These are phyloP conservation scores for Osmerus mordax DNA, from an alignment of 2,113 vertebrate species.

Conservation along the genomic window DNA sequence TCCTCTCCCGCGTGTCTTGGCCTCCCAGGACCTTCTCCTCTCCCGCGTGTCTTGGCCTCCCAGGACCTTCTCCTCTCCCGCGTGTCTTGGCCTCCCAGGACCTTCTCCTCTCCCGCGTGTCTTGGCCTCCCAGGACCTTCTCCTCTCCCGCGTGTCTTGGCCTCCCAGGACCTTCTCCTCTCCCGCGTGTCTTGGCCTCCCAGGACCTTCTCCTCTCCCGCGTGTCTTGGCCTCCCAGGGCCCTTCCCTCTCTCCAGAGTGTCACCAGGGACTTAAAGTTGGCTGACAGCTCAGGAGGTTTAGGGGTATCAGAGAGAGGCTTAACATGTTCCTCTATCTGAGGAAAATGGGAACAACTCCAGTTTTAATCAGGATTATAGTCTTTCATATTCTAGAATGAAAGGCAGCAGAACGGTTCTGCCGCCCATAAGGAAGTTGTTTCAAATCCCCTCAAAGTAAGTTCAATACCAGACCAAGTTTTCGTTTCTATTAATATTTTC, in stretches of 20 bases:
- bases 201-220: not conserved
- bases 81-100: too few species aligned
- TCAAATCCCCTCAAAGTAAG: not conserved
- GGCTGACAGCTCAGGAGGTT: slow-evolving; percentile 13
- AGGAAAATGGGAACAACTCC: not conserved
- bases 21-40: not conserved
- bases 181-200: not conserved
- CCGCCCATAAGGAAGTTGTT: not conserved
- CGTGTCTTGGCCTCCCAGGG: not conserved
- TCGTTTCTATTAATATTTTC: slow-evolving; percentile 2
- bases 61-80: too few species aligned
- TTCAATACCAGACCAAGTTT: slow-evolving; percentile 11
- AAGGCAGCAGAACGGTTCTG: slow-evolving; percentile 7
- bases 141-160: not conserved
- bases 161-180: not conserved
- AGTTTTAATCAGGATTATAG: not conserved
- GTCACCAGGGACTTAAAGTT: slow-evolving; percentile 16
- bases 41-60: not conserved
- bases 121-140: not conserved
- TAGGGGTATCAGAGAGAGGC: not conserved
- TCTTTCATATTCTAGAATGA: not conserved
- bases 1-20: too few species aligned
- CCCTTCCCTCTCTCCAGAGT: slow-evolving; percentile 3
- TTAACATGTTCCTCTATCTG: slow-evolving; percentile 5
- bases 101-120: not conserved